A percentile compares a stretch with the other conserved stretches of the same genome.
Evolutionary conservation across 2,113 vertebrate genomes (phyloP).

Genomic region (Poecile atricapillus): DNA sequence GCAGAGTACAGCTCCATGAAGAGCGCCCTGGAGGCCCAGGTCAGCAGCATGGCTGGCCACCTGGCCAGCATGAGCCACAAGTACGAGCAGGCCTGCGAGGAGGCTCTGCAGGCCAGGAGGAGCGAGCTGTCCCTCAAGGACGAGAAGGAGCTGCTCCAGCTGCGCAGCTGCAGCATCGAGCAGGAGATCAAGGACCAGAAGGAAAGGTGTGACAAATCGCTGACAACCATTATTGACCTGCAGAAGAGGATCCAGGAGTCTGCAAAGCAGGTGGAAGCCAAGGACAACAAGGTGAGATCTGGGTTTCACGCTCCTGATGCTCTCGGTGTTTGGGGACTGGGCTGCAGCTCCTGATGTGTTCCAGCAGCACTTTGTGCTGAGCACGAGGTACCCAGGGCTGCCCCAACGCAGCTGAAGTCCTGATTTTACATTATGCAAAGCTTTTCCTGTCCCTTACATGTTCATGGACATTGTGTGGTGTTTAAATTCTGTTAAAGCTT

Average conservation of each 20-base stretch:
- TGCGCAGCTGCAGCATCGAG: slow-evolving; percentile 80
- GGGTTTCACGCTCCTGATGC: fast-evolving
- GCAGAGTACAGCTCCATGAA: slow-evolving; percentile 76
- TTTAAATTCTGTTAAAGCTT: neutral
- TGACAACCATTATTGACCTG: slow-evolving; percentile 84
- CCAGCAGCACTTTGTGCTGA: neutral
- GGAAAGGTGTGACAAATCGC: slow-evolving; percentile 84
- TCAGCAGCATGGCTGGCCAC: slow-evolving; percentile 66
- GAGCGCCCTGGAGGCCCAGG: slow-evolving; percentile 78
- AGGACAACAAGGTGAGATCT: slow-evolving; percentile 90
- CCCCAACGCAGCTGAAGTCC: neutral
- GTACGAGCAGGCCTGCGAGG: slow-evolving; percentile 73
- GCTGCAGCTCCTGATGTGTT: neutral
- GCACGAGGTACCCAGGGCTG: neutral
- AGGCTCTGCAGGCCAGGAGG: slow-evolving; percentile 71
- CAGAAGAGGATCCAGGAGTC: slow-evolving; percentile 91
- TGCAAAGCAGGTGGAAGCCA: slow-evolving; percentile 88
- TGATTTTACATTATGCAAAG: neutral
- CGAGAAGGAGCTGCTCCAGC: slow-evolving; percentile 78
- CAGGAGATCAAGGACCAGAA: slow-evolving; percentile 90
- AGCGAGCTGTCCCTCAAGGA: slow-evolving; percentile 70
- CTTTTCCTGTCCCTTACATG: fast-evolving
- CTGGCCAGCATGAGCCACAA: slow-evolving; percentile 72
- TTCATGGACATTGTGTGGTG: neutral
- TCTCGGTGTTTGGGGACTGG: neutral